phyloP scores from a whole-genome alignment of 2,113 vertebrate genomes.

The Sterna hirundo region DNA sequence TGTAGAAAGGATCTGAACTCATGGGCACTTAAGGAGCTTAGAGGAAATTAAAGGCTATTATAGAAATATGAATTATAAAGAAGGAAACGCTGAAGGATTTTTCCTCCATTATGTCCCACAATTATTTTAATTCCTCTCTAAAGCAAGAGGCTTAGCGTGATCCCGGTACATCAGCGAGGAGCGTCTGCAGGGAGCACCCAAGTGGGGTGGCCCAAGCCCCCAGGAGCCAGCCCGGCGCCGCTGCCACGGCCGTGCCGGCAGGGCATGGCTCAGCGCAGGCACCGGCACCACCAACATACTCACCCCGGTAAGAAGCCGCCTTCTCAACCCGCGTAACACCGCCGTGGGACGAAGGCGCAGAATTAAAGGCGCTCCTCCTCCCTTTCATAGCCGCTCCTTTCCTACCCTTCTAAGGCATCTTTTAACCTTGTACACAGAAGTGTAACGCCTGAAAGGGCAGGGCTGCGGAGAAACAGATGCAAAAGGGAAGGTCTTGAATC shows the following conservation, averaged over 20 bases:
- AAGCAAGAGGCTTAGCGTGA: background rate
- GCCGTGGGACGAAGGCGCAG: background rate
- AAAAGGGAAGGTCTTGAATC: background rate
- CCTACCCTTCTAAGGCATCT: background rate
- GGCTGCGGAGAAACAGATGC: background rate
- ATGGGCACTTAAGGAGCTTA: background rate
- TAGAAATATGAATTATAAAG: background rate
- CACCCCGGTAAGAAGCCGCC: background rate
- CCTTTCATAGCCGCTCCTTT: fast-evolving
- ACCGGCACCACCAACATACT: background rate
- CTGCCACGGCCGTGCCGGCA: fast-evolving
- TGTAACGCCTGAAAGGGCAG: background rate
- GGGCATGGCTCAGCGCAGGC: fast-evolving
- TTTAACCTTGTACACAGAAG: background rate
- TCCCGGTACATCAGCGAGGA: background rate
- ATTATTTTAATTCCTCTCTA: background rate
- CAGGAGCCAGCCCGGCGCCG: fast-evolving
- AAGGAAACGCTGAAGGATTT: background rate
- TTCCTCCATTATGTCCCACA: background rate
- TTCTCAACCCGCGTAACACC: fast-evolving
- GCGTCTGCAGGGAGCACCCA: background rate
- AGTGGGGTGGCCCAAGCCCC: fast-evolving
- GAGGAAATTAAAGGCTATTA: background rate
- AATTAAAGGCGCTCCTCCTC: background rate
- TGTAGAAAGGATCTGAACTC: background rate